Conservation (phyloP, 2,888 invertebrate species). For the Endomychus coccineus region DNA sequence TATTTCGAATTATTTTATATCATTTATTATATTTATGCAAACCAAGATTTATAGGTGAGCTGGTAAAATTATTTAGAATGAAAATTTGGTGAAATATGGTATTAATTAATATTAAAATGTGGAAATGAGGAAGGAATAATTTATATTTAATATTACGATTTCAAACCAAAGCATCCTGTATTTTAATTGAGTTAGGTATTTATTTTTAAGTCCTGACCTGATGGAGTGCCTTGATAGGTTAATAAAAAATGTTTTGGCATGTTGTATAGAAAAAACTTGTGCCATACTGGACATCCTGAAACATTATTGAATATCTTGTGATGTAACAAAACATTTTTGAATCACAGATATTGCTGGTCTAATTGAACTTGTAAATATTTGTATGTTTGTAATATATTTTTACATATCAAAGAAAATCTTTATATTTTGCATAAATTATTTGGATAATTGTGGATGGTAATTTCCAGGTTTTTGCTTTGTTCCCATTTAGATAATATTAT, state of each 20-base stretch:
- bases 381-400: slow-evolving; percentile 31
- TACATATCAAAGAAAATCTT: slow-evolving; percentile 32
- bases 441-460: not conserved
- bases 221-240: slow-evolving; percentile 38
- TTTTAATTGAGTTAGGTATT: slow-evolving; percentile 8
- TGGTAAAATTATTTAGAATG: no score
- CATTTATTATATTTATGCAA: no score
- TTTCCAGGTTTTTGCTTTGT: slow-evolving; percentile 1
- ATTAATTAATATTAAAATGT: not conserved
- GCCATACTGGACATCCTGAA: slow-evolving; percentile 16
- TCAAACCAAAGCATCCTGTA: slow-evolving; percentile 4
- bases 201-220: slow-evolving; percentile 28
- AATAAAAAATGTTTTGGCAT: slow-evolving; percentile 13
- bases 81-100: slow-evolving; percentile 5
- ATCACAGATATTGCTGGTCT: slow-evolving; percentile 24
- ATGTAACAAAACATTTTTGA: slow-evolving; percentile 18
- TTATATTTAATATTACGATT: slow-evolving; percentile 1
- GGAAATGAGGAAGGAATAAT: slow-evolving; percentile 1
- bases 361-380: slow-evolving; percentile 29
- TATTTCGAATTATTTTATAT: no score
- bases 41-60: no score
- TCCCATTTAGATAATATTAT: no score
- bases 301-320: slow-evolving; percentile 11
- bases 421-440: slow-evolving; percentile 11
- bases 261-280: slow-evolving; percentile 14